A percentile compares a stretch with the other conserved stretches of the same genome.
Evolutionary conservation across 2,888 invertebrate genomes (phyloP).

Genomic region (Cryptophagus acutangulus): DNA sequence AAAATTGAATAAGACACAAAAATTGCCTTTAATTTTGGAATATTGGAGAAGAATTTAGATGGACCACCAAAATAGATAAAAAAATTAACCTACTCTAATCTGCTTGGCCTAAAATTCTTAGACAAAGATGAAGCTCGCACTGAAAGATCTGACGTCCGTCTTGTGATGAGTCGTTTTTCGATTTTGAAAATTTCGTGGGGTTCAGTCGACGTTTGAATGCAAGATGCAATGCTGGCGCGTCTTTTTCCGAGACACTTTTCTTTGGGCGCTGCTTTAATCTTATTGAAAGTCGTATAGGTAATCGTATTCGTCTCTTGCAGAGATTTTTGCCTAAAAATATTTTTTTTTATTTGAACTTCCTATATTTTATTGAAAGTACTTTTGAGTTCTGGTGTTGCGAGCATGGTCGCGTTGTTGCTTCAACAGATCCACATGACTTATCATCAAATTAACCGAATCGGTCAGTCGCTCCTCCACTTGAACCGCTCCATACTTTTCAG

Average conservation of each 20-base stretch:
- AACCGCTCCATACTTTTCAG: conserved; percentile 53
- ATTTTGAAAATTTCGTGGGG: not conserved
- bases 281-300: not conserved
- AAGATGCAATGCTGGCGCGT: conserved; percentile 53
- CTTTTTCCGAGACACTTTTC: conserved; percentile 37
- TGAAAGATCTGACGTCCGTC: conserved; percentile 41
- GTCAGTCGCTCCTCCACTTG: conserved; percentile 56
- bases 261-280: conserved; percentile 4
- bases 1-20: conserved; percentile 3
- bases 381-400: too few relatives aligned
- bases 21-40: too few relatives aligned
- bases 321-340: conserved; percentile 37
- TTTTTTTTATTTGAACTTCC: not conserved
- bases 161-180: conserved; percentile 18
- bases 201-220: conserved; percentile 10
- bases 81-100: conserved; percentile 42
- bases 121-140: conserved; percentile 35
- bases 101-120: conserved; percentile 45
- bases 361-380: conserved; percentile 51
- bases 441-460: conserved; percentile 54
- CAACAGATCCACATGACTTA: conserved; percentile 55
- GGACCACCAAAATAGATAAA: not conserved
- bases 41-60: too few relatives aligned
- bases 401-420: conserved; percentile 54
- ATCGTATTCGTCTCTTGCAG: conserved; percentile 34